Evolutionary conservation across 2,113 vertebrate species (phyloP).

Genomic region (Sceloporus tristichus): DNA sequence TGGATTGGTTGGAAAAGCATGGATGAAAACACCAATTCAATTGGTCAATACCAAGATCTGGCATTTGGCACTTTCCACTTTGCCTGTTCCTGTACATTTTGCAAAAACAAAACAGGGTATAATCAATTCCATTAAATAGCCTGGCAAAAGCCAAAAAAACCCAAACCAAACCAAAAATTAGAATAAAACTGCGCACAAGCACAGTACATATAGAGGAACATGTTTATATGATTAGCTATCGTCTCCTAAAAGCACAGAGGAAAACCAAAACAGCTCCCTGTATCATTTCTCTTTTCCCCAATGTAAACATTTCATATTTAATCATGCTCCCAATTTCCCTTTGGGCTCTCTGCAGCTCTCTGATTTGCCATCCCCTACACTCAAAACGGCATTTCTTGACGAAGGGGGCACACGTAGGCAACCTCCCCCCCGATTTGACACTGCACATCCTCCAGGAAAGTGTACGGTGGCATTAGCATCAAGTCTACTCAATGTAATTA

Average conservation of each 20-base stretch:
- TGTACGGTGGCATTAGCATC: slow-evolving; percentile 37
- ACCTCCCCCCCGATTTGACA: slow-evolving; percentile 40
- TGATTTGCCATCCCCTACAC: slow-evolving; percentile 38
- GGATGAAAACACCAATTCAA: not conserved
- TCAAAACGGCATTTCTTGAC: slow-evolving; percentile 61
- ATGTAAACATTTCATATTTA: slow-evolving; percentile 69
- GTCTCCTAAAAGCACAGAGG: slow-evolving; percentile 52
- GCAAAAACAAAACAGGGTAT: slow-evolving; percentile 18
- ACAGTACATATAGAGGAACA: slow-evolving; percentile 31
- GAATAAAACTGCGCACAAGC: slow-evolving; percentile 7
- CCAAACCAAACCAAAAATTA: slow-evolving; percentile 44
- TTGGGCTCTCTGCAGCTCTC: slow-evolving; percentile 54
- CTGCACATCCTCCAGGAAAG: slow-evolving; percentile 49
- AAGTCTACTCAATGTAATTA: slow-evolving; percentile 45
- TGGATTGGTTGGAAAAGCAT: slow-evolving; percentile 11
- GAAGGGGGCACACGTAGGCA: slow-evolving; percentile 12
- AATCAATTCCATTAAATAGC: slow-evolving; percentile 37
- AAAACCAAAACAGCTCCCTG: slow-evolving; percentile 52
- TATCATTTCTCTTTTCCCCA: slow-evolving; percentile 44
- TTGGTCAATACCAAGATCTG: slow-evolving; percentile 8
- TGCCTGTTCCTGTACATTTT: slow-evolving; percentile 10
- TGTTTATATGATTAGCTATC: slow-evolving; percentile 43
- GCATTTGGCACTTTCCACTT: slow-evolving; percentile 1
- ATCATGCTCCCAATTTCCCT: slow-evolving; percentile 62
- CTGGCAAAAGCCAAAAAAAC: slow-evolving; percentile 42